These are phyloP conservation scores for Notarius quadriscutis DNA, from an alignment of 2,113 vertebrate species.

Conservation along the genomic window DNA sequence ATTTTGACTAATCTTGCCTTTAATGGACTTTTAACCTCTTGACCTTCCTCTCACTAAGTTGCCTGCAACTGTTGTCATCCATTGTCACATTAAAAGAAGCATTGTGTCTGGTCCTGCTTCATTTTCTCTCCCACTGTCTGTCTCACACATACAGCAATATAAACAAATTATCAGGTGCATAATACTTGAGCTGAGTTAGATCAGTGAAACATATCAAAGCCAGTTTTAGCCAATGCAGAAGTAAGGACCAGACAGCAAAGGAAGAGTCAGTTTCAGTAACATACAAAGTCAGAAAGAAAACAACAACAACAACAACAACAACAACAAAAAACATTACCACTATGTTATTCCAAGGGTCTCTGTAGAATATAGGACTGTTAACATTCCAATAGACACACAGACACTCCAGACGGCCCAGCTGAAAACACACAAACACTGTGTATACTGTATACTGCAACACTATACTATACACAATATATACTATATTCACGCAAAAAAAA, in stretches of 20 bases:
- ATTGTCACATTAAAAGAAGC: not conserved
- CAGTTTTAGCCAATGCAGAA: not conserved
- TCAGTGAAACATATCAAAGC: not conserved
- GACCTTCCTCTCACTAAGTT: not conserved
- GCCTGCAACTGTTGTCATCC: not conserved
- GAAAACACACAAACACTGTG: conserved; percentile 22
- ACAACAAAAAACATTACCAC: conserved; percentile 75
- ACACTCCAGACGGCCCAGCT: conserved; percentile 88
- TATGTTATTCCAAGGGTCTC: conserved; percentile 77
- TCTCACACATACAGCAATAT: not conserved
- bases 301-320: too few relatives aligned
- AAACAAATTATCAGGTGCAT: not conserved
- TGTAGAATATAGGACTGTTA: conserved; percentile 80
- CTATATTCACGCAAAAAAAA: not conserved
- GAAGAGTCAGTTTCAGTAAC: not conserved
- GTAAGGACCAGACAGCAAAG: not conserved
- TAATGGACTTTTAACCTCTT: not conserved
- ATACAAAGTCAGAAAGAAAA: not conserved
- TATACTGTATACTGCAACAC: not conserved
- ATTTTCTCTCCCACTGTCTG: not conserved
- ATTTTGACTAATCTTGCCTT: not conserved
- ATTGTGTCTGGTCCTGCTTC: not conserved
- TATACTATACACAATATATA: not conserved
- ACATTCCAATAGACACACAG: conserved; percentile 94
- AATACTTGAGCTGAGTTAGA: not conserved